Conservation (phyloP, 1,140 invertebrate species). For the Drosophila kepulauana region DNA sequence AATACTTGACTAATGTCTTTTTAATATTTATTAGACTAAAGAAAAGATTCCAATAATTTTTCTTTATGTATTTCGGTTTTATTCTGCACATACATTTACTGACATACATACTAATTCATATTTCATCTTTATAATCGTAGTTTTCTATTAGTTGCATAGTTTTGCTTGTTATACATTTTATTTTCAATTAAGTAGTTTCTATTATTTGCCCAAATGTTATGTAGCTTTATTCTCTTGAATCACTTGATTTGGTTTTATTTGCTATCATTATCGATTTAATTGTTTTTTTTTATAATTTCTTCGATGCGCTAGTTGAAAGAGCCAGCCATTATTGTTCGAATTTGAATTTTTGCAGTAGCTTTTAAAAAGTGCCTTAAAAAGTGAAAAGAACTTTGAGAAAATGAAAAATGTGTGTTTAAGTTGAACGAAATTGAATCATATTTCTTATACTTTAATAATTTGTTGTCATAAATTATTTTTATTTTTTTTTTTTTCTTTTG, state of each 20-base stretch:
- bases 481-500: background rate
- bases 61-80: slow-evolving; percentile 62
- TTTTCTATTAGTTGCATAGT: slow-evolving; percentile 55
- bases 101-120: slow-evolving; percentile 77
- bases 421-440: slow-evolving; percentile 22
- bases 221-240: slow-evolving; percentile 39
- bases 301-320: slow-evolving; percentile 48
- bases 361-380: slow-evolving; percentile 46
- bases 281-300: slow-evolving; percentile 8
- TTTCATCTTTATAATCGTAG: slow-evolving; percentile 41
- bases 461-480: slow-evolving; percentile 3
- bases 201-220: slow-evolving; percentile 40
- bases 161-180: slow-evolving; percentile 51
- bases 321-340: slow-evolving; percentile 36
- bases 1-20: too few relatives aligned
- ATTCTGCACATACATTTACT: slow-evolving; percentile 71
- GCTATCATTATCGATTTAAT: background rate
- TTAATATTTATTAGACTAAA: too few relatives aligned
- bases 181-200: slow-evolving; percentile 45
- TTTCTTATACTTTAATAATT: slow-evolving; percentile 10
- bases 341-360: slow-evolving; percentile 42
- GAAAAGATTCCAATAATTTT: background rate
- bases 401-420: slow-evolving; percentile 11
- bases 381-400: slow-evolving; percentile 30
- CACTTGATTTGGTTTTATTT: slow-evolving; percentile 37